Evolutionary conservation across 92 coral and sea anemone species (phyloP), one percentile per base, ranked within the genome.

Genomic region (Micromussa lordhowensis): DNA sequence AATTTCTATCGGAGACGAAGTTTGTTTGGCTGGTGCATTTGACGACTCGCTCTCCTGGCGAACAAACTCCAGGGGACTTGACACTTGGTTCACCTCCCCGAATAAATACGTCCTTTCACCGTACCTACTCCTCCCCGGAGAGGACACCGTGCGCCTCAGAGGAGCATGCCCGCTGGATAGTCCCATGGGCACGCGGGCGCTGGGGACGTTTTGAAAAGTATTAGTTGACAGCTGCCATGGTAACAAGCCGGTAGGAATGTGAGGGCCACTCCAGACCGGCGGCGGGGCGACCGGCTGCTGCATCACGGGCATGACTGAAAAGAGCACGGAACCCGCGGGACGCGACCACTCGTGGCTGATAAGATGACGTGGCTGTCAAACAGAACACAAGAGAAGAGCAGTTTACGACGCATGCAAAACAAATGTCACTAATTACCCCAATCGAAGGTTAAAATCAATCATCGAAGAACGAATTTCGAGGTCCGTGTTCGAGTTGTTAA

Each of bases 1-100:
- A 66, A 98, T 98, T 75, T 95, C 98, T 66, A 98, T 98, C 18
- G 99, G 99, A 58, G 99, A 98, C n/a, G 98, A 95, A 16, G 95
- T 90, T 81, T 89, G 85, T 82, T 95, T 96, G 74, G 86, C 88
- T 14, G 87, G 74, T 40, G 57, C 82, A 79, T 68, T 61, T 17
- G 91, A 80, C 17, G 90, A 79, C 14, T 85, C 90, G 28, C 94
- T 81, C 26, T 82, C 94, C 26, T 85, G 75, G 53, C 89, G 94
- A 57, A 76, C 69, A 24, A 85, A 90, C 8, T 82, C 82, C 81
- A 83, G 63, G 54, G 98, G 98, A 81, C 98, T 95, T 21, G 88
- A 30, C 7, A 90, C 93, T 21, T 85, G 90, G 31, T 90, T 92
- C 54, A 86, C 55, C 22, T 92, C 95, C 73, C 96, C 94, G 24